Base-by-base conservation (phyloP, 2,113 vertebrate genomes). In the Panurus biarmicus region DNA sequence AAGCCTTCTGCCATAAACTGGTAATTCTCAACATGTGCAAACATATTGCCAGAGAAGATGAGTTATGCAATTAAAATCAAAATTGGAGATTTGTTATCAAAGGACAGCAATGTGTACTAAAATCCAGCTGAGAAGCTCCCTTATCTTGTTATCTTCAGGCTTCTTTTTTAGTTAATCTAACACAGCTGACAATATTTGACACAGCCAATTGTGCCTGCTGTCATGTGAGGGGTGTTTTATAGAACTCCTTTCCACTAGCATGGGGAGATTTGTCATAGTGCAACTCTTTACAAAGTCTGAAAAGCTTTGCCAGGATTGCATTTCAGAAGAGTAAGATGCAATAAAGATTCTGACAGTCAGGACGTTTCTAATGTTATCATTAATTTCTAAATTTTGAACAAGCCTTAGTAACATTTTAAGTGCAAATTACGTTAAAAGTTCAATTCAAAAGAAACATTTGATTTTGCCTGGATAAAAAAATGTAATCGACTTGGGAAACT, bases 1-100 rank as follows among this genome's bases (percentile, higher is more conserved):
- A 89, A 95, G 77, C 62, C 58, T 35, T 87, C 64, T 73, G 45
- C 75, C 82, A 84, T 83, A 86, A 93, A 67, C 2, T 89, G 66
- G 53, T 89, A 89, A 80, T 83, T 86, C 90, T 83, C 75, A 91
- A 64, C 91, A 94, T 71, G 86, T 60, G 78, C 85, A 85, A 81
- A 45, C 78, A 77, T 53, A 74, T 44, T 93, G 81, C 87, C 87
- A 33, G 50, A 91, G 87, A 71, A 85, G 62, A 82, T 33, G 67
- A 88, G 69, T 90, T 93, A 87, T 11, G 44, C 85, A 94, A 89
- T 76, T 90, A 94, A 90, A 91, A 87, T 48, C 35, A 51, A 91
- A 91, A 87, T 45, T 87, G 75, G 85, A 92, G 71, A 66, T 70
- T 85, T 93, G 83, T 81, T 91, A 95, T 90, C 89, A 77, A 94